These are phyloP conservation scores for Dicaeum eximium DNA, from an alignment of 2,113 vertebrate genomes.

Conservation along the genomic window DNA sequence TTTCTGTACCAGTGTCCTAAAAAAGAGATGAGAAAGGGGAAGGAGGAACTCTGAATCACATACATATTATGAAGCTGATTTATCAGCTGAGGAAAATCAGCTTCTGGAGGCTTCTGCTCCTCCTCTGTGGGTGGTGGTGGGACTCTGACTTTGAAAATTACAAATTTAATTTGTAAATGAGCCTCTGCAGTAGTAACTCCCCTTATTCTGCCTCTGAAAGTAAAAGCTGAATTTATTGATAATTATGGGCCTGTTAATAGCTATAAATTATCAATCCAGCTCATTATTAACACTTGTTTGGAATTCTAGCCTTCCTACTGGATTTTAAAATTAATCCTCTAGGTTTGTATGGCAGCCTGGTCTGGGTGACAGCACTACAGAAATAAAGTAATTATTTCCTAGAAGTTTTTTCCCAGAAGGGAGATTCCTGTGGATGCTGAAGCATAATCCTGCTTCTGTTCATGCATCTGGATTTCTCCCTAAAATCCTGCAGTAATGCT, in stretches of 20 bases:
- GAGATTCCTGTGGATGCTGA: not conserved
- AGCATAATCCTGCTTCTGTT: not conserved
- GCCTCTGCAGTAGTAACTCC: not conserved
- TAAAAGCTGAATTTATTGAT: not conserved
- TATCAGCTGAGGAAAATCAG: not conserved
- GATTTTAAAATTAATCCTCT: not conserved
- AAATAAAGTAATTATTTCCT: not conserved
- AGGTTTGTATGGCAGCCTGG: not conserved
- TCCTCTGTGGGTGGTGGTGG: not conserved
- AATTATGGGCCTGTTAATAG: not conserved
- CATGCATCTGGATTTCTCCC: not conserved
- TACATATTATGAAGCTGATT: not conserved
- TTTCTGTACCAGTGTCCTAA: not conserved
- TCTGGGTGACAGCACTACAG: not conserved
- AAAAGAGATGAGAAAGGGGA: not conserved
- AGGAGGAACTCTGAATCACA: not conserved
- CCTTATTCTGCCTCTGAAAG: not conserved
- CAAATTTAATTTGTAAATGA: not conserved
- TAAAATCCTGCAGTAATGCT: slow-evolving; percentile 40
- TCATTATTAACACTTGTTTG: not conserved
- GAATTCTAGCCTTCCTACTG: not conserved
- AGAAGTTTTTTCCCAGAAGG: not conserved
- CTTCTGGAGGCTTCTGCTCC: not conserved
- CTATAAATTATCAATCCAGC: not conserved
- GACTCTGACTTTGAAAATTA: not conserved